Conservation (phyloP, 2,888 invertebrate genomes). For the Pharmacophagus antenor region DNA sequence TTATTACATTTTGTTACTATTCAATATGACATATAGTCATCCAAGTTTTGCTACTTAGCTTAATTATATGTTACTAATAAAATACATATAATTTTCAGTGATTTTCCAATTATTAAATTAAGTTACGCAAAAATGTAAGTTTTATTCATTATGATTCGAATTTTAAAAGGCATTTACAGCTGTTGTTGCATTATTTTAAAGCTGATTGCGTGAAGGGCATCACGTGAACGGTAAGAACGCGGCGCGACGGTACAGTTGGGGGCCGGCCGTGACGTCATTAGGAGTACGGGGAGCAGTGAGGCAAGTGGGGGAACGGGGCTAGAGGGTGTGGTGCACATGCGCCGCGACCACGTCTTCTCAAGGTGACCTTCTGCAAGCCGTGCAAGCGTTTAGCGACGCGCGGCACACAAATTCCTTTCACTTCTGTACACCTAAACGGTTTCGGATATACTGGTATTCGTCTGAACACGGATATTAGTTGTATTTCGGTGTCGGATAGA, state of each 20-base stretch:
- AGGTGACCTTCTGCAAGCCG: conserved; percentile 72
- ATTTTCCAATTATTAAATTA: too few species aligned
- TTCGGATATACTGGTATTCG: conserved; percentile 59
- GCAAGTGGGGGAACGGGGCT: conserved; percentile 46
- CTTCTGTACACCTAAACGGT: conserved; percentile 42
- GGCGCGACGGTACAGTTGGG: conserved; percentile 34
- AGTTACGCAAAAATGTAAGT: too few species aligned
- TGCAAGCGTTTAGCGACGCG: conserved; percentile 56
- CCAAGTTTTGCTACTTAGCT: too few species aligned
- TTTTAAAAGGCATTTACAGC: conserved; percentile 44
- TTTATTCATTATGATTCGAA: conserved; percentile 28
- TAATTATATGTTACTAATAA: too few species aligned
- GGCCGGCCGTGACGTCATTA: conserved; percentile 60
- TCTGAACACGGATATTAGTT: conserved; percentile 60
- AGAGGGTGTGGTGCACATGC: conserved; percentile 78
- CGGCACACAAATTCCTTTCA: conserved; percentile 64
- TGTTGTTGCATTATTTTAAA: conserved; percentile 48
- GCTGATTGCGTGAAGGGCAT: conserved; percentile 59
- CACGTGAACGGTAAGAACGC: conserved; percentile 55
- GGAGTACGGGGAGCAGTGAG: conserved; percentile 39
- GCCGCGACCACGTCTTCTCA: conserved; percentile 67
- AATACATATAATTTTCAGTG: too few species aligned
- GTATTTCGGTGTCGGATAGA: conserved; percentile 57
- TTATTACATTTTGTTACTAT: too few species aligned
- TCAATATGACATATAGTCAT: too few species aligned